phyloP scores from a whole-genome alignment of 2,797 vertebrate species.

The Amblyopsis hoosieri region DNA sequence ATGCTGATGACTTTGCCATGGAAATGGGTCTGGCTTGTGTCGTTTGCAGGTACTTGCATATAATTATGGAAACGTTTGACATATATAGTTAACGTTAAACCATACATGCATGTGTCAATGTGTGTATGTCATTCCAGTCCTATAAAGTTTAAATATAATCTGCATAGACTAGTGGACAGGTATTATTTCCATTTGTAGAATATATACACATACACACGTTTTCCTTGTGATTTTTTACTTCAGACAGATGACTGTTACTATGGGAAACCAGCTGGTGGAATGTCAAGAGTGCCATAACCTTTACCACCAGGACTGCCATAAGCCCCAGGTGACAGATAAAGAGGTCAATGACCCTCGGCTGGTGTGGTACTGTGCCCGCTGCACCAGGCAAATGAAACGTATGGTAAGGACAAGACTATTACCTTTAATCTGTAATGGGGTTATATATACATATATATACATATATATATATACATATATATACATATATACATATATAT shows the following conservation, averaged over 20 bases:
- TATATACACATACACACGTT: background rate
- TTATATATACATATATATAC: background rate
- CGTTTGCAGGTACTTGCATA: constrained; percentile 87
- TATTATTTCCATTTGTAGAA: background rate
- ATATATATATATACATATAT: too few relatives aligned
- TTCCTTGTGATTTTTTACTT: background rate
- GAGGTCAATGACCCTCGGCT: constrained; percentile 96
- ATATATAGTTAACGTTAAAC: too few relatives aligned
- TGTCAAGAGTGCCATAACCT: constrained; percentile 99
- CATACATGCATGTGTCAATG: background rate
- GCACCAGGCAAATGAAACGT: constrained; percentile 96
- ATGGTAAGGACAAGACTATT: constrained; percentile 82
- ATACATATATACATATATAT: too few relatives aligned
- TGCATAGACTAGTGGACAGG: background rate
- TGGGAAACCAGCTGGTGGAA: constrained; percentile 96
- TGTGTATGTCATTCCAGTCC: background rate
- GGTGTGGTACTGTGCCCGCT: constrained; percentile 97
- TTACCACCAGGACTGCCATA: constrained; percentile 98
- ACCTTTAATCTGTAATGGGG: background rate
- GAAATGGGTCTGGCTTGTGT: constrained; percentile 98
- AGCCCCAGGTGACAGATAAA: constrained; percentile 97
- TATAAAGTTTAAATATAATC: too few relatives aligned
- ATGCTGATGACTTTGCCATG: constrained; percentile 98
- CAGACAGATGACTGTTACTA: constrained; percentile 97
- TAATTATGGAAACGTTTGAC: too few relatives aligned